Percentiles rank a stretch among this genome's conserved stretches.
phyloP scores from a whole-genome alignment of 2,113 vertebrate species.

The Sturnus vulgaris region DNA sequence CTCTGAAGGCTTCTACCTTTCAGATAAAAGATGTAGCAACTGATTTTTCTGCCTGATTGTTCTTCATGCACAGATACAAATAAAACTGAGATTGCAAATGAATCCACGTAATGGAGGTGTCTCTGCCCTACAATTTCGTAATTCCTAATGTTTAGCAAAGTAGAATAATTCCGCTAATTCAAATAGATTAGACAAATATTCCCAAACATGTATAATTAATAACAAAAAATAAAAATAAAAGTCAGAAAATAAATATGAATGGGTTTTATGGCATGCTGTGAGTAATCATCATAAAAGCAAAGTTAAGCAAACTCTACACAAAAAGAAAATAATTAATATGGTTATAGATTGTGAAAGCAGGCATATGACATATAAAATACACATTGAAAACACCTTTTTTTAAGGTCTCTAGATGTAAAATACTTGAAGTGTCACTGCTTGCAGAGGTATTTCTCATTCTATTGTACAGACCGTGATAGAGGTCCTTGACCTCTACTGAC shows the following conservation, averaged over 20 bases:
- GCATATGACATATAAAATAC: neutral
- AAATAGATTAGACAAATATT: neutral
- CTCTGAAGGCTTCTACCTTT: neutral
- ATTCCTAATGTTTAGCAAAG: neutral
- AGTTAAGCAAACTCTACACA: neutral
- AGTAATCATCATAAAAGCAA: neutral
- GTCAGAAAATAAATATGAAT: neutral
- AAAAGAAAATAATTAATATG: neutral
- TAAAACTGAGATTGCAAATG: neutral
- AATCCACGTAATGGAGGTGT: neutral
- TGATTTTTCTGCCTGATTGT: neutral
- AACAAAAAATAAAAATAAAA: neutral
- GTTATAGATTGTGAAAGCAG: neutral
- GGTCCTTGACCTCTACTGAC: neutral
- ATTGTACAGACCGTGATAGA: neutral
- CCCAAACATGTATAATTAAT: neutral
- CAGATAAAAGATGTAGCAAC: neutral
- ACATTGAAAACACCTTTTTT: neutral
- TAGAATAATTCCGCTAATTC: neutral
- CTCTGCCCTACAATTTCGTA: neutral
- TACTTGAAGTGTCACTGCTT: neutral
- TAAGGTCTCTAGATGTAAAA: neutral
- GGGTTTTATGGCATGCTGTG: neutral
- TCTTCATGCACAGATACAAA: neutral
- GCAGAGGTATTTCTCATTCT: neutral